phyloP scores from a whole-genome alignment of 2,797 vertebrate species.

The Coranthus polyacanthus region DNA sequence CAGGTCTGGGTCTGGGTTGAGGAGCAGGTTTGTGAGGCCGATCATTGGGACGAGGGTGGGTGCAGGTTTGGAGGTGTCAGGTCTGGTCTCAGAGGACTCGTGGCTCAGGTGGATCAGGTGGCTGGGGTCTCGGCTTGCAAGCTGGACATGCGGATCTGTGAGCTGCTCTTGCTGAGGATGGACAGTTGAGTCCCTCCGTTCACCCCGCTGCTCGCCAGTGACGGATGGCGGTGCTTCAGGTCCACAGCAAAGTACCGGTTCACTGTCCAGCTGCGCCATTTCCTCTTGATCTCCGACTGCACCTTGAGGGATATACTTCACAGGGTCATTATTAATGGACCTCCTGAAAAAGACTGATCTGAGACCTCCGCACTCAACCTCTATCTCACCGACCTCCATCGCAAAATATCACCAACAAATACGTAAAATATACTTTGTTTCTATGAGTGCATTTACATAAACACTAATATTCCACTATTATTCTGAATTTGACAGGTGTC shows the following conservation, averaged over 20 bases:
- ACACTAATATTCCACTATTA: no score
- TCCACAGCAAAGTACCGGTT: slow-evolving; percentile 99
- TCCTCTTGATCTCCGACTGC: slow-evolving; percentile 99
- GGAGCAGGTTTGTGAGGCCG: slow-evolving; percentile 63
- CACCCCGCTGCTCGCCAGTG: slow-evolving; percentile 97
- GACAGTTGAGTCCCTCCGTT: slow-evolving; percentile 98
- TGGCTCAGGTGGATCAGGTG: slow-evolving; percentile 67
- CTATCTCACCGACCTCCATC: no score
- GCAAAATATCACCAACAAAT: no score
- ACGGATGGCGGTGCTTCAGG: slow-evolving; percentile 97
- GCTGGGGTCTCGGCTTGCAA: slow-evolving; percentile 75
- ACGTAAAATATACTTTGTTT: no score
- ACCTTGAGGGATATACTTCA: slow-evolving; percentile 96
- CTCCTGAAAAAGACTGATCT: no score
- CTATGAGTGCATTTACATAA: no score
- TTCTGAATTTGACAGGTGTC: no score
- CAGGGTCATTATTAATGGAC: slow-evolving; percentile 91
- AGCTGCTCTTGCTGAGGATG: slow-evolving; percentile 99
- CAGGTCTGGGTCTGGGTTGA: slow-evolving; percentile 62
- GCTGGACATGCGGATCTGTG: slow-evolving; percentile 98
- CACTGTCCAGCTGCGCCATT: slow-evolving; percentile 99
- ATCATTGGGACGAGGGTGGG: slow-evolving; percentile 70
- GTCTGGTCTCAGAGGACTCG: background rate
- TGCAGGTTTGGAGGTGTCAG: slow-evolving; percentile 29
- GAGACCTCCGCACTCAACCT: no score